Conservation (phyloP, 2,113 vertebrate species). For the Machaerirhynchus nigripectus region DNA sequence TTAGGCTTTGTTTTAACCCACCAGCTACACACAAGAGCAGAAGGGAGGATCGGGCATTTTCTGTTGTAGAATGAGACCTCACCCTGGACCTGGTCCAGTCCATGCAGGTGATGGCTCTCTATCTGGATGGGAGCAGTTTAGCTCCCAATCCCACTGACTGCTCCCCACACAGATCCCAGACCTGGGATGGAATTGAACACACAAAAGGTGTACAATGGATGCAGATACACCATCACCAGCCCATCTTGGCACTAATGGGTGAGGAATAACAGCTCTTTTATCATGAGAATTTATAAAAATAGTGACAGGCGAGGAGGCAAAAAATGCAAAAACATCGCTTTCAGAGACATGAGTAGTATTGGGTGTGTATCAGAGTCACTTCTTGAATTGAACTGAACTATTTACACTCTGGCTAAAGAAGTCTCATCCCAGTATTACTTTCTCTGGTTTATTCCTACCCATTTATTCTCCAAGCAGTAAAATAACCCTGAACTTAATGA, state of each 20-base stretch:
- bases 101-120: neutral
- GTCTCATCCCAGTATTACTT: neutral
- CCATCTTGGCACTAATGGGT: neutral
- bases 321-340: neutral
- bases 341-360: neutral
- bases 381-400: neutral
- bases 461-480: neutral
- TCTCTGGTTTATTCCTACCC: neutral
- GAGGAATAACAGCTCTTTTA: neutral
- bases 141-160: neutral
- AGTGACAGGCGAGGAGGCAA: neutral
- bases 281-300: neutral
- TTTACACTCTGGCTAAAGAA: constrained; percentile 28
- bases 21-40: neutral
- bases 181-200: neutral
- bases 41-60: neutral
- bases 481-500: neutral
- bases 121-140: neutral
- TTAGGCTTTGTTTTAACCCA: neutral
- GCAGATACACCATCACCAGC: neutral
- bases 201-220: neutral
- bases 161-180: neutral
- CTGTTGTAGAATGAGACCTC: neutral
- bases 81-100: neutral
- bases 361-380: neutral